These are phyloP conservation scores for Misgurnus anguillicaudatus DNA, from an alignment of 2,113 vertebrate genomes.

Conservation along the genomic window DNA sequence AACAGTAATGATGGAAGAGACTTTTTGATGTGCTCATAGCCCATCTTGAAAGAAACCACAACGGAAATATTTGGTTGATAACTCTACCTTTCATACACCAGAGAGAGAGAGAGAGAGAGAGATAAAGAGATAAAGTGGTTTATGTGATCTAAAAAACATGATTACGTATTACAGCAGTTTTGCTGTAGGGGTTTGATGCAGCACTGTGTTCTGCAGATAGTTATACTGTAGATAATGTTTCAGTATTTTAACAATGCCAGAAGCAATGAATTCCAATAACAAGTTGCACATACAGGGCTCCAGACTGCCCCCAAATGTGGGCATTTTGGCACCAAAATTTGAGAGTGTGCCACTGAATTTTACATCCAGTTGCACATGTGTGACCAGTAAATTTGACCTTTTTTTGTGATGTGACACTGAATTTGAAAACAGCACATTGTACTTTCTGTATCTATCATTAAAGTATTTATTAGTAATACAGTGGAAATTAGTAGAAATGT, in stretches of 20 bases:
- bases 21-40: slow-evolving; percentile 28
- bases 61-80: slow-evolving; percentile 29
- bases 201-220: not conserved
- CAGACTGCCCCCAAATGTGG: too few relatives aligned
- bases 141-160: slow-evolving; percentile 1
- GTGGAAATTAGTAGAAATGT: too few relatives aligned
- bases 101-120: not conserved
- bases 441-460: too few relatives aligned
- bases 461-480: too few relatives aligned
- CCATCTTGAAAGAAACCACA: slow-evolving; percentile 26
- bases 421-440: too few relatives aligned
- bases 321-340: too few relatives aligned
- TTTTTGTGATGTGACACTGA: too few relatives aligned
- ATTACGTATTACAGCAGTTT: not conserved
- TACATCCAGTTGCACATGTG: too few relatives aligned
- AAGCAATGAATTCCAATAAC: slow-evolving; percentile 19
- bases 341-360: too few relatives aligned
- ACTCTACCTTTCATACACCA: slow-evolving; percentile 10
- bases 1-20: not conserved
- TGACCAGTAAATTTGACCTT: too few relatives aligned
- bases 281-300: not conserved
- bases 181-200: not conserved
- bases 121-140: not conserved
- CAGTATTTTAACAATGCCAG: slow-evolving; percentile 1
- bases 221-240: not conserved